Percentiles rank a stretch among this genome's conserved stretches.
phyloP scores from a whole-genome alignment of 1,140 invertebrate genomes.

The Aphelinus atriplicis region DNA sequence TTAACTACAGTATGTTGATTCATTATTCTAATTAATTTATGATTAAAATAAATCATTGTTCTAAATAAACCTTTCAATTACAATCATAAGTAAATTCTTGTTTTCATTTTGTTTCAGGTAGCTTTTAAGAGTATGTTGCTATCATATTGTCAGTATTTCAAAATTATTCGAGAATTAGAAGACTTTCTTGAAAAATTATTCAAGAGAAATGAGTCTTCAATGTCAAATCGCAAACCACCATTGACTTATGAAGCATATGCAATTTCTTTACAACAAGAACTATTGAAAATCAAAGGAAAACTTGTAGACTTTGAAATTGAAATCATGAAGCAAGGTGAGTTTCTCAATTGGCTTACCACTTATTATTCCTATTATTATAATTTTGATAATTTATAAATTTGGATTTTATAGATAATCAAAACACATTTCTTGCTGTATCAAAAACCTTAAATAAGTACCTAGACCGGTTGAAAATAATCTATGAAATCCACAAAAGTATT shows the following conservation, averaged over 20 bases:
- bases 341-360: no score
- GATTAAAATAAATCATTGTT: background rate
- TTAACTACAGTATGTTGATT: slow-evolving; percentile 53
- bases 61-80: slow-evolving; percentile 7
- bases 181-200: slow-evolving; percentile 54
- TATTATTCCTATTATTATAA: slow-evolving; percentile 1
- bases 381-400: slow-evolving; percentile 27
- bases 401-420: slow-evolving; percentile 48
- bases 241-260: slow-evolving; percentile 62
- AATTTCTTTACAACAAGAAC: slow-evolving; percentile 48
- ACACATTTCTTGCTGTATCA: slow-evolving; percentile 63
- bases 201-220: slow-evolving; percentile 18
- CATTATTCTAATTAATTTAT: background rate
- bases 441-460: slow-evolving; percentile 57
- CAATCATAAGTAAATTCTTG: background rate
- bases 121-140: slow-evolving; percentile 58
- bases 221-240: slow-evolving; percentile 47
- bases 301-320: slow-evolving; percentile 54
- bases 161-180: slow-evolving; percentile 57
- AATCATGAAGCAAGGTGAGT: slow-evolving; percentile 58
- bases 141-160: slow-evolving; percentile 56
- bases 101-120: slow-evolving; percentile 43
- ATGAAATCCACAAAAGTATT: slow-evolving; percentile 62
- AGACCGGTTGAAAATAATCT: slow-evolving; percentile 58
- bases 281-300: slow-evolving; percentile 51